Conservation (phyloP, 2,113 vertebrate species). For the Cyphomyrus discorhynchus region DNA sequence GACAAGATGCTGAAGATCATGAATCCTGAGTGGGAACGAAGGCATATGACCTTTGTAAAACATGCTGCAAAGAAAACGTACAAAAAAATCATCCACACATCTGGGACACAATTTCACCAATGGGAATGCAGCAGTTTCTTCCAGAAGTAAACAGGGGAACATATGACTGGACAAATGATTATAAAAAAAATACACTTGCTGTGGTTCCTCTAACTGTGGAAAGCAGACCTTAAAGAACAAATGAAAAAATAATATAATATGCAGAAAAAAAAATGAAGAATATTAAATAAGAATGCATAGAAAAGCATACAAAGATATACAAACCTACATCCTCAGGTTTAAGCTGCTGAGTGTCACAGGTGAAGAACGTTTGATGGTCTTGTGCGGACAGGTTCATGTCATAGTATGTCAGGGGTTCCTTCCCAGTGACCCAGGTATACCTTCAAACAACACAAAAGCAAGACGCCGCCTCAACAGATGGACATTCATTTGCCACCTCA, state of each 20-base stretch:
- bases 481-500: neutral
- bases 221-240: neutral
- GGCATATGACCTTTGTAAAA: neutral
- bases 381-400: slow-evolving; percentile 99
- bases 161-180: neutral
- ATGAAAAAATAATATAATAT: neutral
- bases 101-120: neutral
- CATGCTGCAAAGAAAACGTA: neutral
- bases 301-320: slow-evolving; percentile 7
- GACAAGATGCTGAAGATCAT: neutral
- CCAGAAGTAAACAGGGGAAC: neutral
- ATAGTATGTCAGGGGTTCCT: slow-evolving; percentile 93
- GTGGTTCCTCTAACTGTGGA: neutral
- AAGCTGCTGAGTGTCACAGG: slow-evolving; percentile 84
- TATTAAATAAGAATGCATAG: slow-evolving; percentile 3
- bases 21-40: neutral
- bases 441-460: slow-evolving; percentile 46
- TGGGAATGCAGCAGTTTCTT: neutral
- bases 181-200: neutral
- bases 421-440: slow-evolving; percentile 96
- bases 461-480: neutral
- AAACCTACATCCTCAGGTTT: slow-evolving; percentile 87
- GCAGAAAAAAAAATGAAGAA: neutral
- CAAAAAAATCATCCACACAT: neutral
- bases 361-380: slow-evolving; percentile 97